phyloP scores from a whole-genome alignment of 2,888 invertebrate species.

The Spatulosminthurus flaviceps region DNA sequence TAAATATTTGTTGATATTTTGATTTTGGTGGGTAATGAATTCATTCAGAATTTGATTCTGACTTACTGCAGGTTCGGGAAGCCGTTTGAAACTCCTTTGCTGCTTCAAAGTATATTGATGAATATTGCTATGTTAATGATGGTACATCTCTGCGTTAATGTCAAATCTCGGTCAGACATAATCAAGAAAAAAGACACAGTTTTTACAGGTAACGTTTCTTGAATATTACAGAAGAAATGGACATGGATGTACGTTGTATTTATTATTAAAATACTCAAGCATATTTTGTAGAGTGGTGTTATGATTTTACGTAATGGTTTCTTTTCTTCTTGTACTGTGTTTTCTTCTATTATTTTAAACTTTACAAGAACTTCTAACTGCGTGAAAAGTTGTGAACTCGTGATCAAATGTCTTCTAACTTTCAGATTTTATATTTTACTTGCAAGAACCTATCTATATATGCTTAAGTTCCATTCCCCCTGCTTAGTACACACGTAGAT shows the following conservation, averaged over 20 bases:
- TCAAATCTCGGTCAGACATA: slow-evolving; percentile 82
- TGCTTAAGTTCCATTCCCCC: background rate
- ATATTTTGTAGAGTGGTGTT: background rate
- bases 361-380: background rate
- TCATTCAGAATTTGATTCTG: too few species aligned
- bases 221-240: background rate
- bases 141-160: slow-evolving; percentile 90
- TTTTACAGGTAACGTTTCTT: slow-evolving; percentile 77
- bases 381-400: background rate
- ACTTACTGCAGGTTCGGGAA: slow-evolving; percentile 97
- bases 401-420: background rate
- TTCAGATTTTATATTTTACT: background rate
- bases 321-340: background rate
- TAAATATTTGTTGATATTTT: too few species aligned
- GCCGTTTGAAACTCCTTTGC: slow-evolving; percentile 92
- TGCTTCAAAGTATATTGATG: slow-evolving; percentile 98
- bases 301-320: background rate
- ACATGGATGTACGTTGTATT: too few species aligned
- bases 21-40: too few species aligned
- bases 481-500: background rate
- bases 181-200: slow-evolving; percentile 77
- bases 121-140: slow-evolving; percentile 94
- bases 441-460: background rate
- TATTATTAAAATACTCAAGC: background rate
- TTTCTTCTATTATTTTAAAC: background rate